Conservation (phyloP, 2,797 vertebrate species). For the Dicrostonyx torquatus region DNA sequence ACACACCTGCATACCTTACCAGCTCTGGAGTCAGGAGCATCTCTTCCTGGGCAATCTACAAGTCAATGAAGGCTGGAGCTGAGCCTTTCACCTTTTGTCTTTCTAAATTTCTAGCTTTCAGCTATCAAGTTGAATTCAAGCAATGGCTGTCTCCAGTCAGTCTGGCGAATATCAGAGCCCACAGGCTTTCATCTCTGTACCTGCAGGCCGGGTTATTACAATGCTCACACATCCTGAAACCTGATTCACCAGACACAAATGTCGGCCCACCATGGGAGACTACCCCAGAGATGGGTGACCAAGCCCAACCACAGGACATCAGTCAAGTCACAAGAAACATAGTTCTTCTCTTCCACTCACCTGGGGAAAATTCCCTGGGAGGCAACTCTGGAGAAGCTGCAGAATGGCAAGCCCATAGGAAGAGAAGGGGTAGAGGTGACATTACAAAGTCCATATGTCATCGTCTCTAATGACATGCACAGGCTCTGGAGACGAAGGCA, state of each 20-base stretch:
- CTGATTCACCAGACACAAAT: not conserved
- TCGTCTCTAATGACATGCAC: not conserved
- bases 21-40: too few relatives aligned
- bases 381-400: not conserved
- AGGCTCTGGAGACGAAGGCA: not conserved
- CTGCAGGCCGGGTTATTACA: not conserved
- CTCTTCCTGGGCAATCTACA: too few relatives aligned
- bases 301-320: not conserved
- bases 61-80: too few relatives aligned
- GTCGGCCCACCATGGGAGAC: not conserved
- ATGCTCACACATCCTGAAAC: not conserved
- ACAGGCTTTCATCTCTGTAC: not conserved
- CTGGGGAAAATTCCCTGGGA: not conserved
- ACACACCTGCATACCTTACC: too few relatives aligned
- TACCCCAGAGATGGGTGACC: fast-evolving
- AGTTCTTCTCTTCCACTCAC: not conserved
- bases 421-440: not conserved
- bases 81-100: too few relatives aligned
- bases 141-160: too few relatives aligned
- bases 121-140: too few relatives aligned
- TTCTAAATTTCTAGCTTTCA: too few relatives aligned
- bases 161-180: too few relatives aligned
- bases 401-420: not conserved
- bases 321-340: not conserved
- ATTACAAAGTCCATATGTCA: not conserved